Base-by-base conservation (phyloP, 2,888 invertebrate genomes). In the Athripsodes cinereus region DNA sequence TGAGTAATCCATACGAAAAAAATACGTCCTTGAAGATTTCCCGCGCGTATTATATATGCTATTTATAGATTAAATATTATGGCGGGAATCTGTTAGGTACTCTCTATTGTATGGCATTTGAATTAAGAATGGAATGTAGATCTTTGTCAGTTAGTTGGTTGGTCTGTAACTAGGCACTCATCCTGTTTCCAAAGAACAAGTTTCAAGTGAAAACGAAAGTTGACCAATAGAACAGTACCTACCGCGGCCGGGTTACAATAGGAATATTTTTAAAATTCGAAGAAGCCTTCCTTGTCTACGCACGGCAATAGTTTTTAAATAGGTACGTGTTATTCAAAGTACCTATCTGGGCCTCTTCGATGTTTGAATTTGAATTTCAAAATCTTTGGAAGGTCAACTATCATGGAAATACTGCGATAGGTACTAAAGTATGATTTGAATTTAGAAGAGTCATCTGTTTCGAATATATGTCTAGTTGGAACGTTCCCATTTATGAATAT, bases 21-120 rank as follows among this genome's bases (percentile, higher is more conserved):
- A 40, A 40, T 40, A 40, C 40, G 40, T 40, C 40, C 40, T 40
- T 40, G 40, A 40, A 40, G 13, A n/a, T 40, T 40, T 40, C 40
- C 40, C 40, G 40, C 40, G 40, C 40, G 3, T 16, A 16, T 40
- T 40, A 16, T 40, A 13, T 13, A 40, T 40, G 3, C 40, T 40
- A 40, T 40, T 40, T n/a, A 40, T 40, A 40, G 40, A 40, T 13
- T 3, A 13, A 16, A 40, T 13, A 8, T 40, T 40, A 40, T 40
- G 40, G 40, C 40, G 40, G 40, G 40, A 40, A 40, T 40, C 40
- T 31, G 11, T 31, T 6, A 16, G 2, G 40, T 13, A 40, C 40
- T 40, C n/a, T 40, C 40, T 40, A 10, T 3, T 10, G 26, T 26
- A 26, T 26, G 26, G 26, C 10, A 26, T 26, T 26, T 26, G 26